Evolutionary conservation across 2,113 vertebrate genomes (phyloP), one percentile per base, ranked within the genome.

Genomic region (Pluvialis apricaria): DNA sequence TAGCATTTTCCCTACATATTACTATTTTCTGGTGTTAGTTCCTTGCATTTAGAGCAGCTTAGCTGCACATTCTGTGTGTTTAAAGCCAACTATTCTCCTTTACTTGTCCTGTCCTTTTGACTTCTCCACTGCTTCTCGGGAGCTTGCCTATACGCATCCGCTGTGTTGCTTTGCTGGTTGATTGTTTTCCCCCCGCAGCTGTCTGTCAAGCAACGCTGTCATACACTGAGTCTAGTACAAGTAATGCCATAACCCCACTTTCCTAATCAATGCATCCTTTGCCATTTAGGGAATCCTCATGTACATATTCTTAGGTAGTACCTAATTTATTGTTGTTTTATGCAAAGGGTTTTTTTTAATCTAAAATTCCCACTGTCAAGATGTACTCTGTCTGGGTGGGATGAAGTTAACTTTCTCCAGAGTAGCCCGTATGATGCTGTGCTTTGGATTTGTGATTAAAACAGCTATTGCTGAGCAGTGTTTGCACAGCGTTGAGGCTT

Each of bases 1-100:
- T n/a, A n/a, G n/a, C n/a, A n/a, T 76, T n/a, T 55, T 21, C 47
- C 47, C 29, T 7, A 25, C 1, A 0, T 66, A 22, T 51, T 52
- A 26, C 6, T 79, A 2, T 72, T 61, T 88, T 45, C n/a, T 86
- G 36, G 7, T 28, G 6, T 64, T 58, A 68, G 26, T 65, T 66
- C 34, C 34, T 61, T 65, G 42, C 17, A 26, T 49, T 25, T 82
- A 26, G 17, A 64, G 69, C 58, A n/a, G 24, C 10, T 64, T 54
- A 12, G 10, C 26, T 71, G 52, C 20, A 6, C 5, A 3, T 57
- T 92, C 36, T 80, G 5, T 52, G 28, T 79, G 20, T 84, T 81
- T 42, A 84, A 81, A 84, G 57, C 17, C 9, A 6, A 22, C 20
- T 54, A 5, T 15, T 68, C 22, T 87, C 58, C 26, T 87, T 66